Base-by-base conservation (phyloP, 2,888 invertebrate genomes). In the Drosophila cyrtoloma region DNA sequence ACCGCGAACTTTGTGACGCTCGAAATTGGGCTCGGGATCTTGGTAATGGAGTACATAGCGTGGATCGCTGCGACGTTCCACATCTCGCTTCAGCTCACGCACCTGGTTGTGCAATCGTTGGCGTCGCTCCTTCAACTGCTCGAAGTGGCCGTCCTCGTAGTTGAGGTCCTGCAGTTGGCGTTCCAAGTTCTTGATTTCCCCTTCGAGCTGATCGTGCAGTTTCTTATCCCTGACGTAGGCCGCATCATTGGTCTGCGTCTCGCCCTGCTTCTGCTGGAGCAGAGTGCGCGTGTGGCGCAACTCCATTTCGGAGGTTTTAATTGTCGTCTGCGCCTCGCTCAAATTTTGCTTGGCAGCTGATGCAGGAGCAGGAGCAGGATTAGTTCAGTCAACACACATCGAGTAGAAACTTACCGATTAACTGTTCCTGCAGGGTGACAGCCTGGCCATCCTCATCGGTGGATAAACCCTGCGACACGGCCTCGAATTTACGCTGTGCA, bases 391-490 rank as follows among this genome's bases (percentile, higher is more conserved):
- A 53, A 28, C 1, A n/a, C 1, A 26, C 7, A 37, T 9, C 1
- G 37, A 56, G 2, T 58, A 19, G n/a, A 28, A 57, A 86, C 93
- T 90, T 91, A 96, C 96, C 95, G 92, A 98, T 98, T 28, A 99
- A 95, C 92, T 98, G 98, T 81, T 98, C 97, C 92, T 97, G 97
- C 63, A 99, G 94, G 0, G 98, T 97, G 42, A 97, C 96, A 9
- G 97, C 96, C 89, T 96, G 95, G 0, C 97, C 97, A 74, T 96
- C 95, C 26, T 96, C 97, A 79, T 96, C 96, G 61, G 97, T 96
- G 50, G 96, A 95, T 84, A 97, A 94, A 14, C 99, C 99, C 39
- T 97, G 95, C 89, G 96, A 97, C 50, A 98, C 95, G 28, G 98
- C 98, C 90, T 99, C 96, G 89, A 96, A 97, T 79, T 95, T 95